Conservation (phyloP, 64 coral and sea anemone species). For the Montipora foliosa region DNA sequence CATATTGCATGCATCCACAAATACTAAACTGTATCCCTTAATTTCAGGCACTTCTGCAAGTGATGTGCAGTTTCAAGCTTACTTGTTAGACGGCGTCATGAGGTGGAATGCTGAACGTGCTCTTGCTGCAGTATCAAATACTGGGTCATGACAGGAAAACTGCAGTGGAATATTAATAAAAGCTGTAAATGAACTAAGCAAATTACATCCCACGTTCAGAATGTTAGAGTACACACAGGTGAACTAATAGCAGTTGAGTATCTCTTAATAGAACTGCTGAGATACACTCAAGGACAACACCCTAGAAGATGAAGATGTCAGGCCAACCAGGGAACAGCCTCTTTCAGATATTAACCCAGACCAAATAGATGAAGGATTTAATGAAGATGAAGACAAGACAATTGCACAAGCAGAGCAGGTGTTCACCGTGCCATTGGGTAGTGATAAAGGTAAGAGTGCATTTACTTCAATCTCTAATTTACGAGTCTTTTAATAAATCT, state of each 20-base stretch:
- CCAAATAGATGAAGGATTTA: constrained; percentile 35
- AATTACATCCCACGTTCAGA: neutral
- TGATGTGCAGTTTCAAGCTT: no score
- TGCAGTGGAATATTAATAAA: no score
- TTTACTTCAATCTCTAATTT: neutral
- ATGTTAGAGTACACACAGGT: constrained; percentile 61
- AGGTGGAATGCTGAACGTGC: no score
- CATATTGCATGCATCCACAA: no score
- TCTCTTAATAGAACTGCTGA: constrained; percentile 54
- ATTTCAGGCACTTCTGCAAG: no score
- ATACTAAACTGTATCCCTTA: no score
- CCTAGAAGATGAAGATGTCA: neutral
- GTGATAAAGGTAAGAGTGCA: neutral
- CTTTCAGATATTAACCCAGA: constrained; percentile 28
- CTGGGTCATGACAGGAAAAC: no score
- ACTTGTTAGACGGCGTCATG: no score
- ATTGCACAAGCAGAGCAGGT: constrained; percentile 13
- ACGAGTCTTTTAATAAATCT: neutral
- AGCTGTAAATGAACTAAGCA: constrained; percentile 30
- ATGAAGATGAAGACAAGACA: constrained; percentile 52
- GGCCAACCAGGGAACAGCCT: neutral
- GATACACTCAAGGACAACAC: neutral
- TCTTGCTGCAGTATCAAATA: no score
- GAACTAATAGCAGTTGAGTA: constrained; percentile 69
- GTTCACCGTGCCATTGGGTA: neutral